Evolutionary conservation across 2,797 vertebrate genomes (phyloP), one percentile per base, ranked within the genome.

Genomic region (Benthosema pterotum): DNA sequence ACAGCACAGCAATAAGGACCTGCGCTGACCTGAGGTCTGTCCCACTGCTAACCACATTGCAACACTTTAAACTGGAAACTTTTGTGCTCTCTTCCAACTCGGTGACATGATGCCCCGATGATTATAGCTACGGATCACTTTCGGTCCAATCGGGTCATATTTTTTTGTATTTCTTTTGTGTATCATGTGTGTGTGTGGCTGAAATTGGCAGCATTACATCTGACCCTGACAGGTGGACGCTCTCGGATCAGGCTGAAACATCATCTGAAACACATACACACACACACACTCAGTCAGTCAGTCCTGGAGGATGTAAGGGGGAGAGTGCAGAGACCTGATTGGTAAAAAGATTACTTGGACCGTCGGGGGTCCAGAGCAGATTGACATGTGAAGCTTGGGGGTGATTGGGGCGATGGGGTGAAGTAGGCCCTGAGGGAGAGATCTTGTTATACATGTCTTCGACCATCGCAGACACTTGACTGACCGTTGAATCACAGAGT

Each of bases 261-360:
- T 75, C 16, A 13, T n/a, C 13, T 6, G 3, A n/a, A 13, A 47
- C 38, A 18, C 19, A 72, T 56, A 56, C 56, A 63, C 42, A 71
- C 8, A 60, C 32, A 52, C 32, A 48, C 57, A 48, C 45, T 48
- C 57, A 58, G 12, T 25, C 8, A 16, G 42, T 16, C 52, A 16
- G 25, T 55, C 25, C 16, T 32, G 22, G 52, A 53, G 46, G 67
- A 55, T 53, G 42, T 58, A 38, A 38, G 32, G 48, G 46, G 42
- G 42, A 16, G 54, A 68, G 71, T 55, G 72, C 69, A 45, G 52
- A 7, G 43, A 63, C 65, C 72, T 86, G 83, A 88, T 87, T 85
- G 81, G 79, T 86, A 60, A 65, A 83, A 85, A 84, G 82, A 88
- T 88, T 82, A 86, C 77, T n/a, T 71, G 69, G 74, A 74, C 73